Conservation (phyloP, 2,113 vertebrate species). For the Periophthalmodon schlosseri region DNA sequence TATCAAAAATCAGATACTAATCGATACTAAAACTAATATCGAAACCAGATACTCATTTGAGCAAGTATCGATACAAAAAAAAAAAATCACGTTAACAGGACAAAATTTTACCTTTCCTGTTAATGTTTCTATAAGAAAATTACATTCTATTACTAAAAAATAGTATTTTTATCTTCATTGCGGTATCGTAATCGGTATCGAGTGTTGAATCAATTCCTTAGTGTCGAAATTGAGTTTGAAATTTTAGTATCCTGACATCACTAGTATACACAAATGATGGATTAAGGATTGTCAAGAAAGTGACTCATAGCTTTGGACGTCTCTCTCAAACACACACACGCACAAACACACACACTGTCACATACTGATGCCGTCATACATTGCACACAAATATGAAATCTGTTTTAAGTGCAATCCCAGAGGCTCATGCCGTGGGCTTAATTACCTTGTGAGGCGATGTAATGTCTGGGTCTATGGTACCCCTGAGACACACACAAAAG, state of each 20-base stretch:
- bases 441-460: conserved; percentile 76
- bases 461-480: conserved; percentile 73
- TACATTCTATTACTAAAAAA: no score
- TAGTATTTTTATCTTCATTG: no score
- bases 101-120: no score
- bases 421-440: conserved; percentile 34
- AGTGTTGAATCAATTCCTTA: no score
- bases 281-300: background rate
- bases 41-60: no score
- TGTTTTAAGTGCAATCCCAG: conserved; percentile 27
- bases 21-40: no score
- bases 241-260: background rate
- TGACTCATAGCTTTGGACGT: background rate
- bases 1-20: no score
- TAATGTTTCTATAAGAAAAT: no score
- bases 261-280: background rate
- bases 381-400: background rate
- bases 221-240: no score
- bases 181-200: no score
- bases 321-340: background rate
- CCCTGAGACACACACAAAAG: conserved; percentile 60
- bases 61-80: no score
- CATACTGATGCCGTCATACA: conserved; percentile 10
- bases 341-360: conserved; percentile 3
- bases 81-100: no score